Base-by-base conservation (phyloP, 1,140 invertebrate genomes). In the Steinernema feltiae region DNA sequence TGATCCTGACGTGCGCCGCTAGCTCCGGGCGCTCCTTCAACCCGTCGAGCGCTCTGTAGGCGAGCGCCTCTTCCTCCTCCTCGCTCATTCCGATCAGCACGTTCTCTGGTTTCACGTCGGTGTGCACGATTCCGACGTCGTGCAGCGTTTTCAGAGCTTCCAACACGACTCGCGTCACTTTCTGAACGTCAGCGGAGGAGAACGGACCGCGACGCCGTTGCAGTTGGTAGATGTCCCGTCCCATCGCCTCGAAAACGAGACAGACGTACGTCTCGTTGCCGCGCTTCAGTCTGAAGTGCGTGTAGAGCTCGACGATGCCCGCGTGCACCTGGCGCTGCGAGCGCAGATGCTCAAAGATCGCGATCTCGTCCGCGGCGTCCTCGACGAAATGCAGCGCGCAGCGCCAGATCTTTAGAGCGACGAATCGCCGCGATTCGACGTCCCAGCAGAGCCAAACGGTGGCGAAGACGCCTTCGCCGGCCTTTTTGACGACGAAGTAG, bases 381-480 rank as follows among this genome's bases (percentile, higher is more conserved):
- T 17, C 12, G 7, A 12, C 7, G 7, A 46, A 7, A 7, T 63
- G 7, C 3, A 3, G 2, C 12, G 53, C 15, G 53, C 12, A 15
- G 7, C 24, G 7, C 7, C 7, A 17, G 24, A 63, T 27, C 53
- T 63, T 63, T 21, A 63, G 53, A 21, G 53, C 53, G 53, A 63
- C 53, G 53, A 63, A 63, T 3, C 24, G 12, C 53, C 24, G 2
- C 15, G 24, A 27, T 27, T 63, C 24, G 53, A 27, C 24, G 53
- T 63, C 53, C 53, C 53, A 63, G 53, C 53, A 63, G 7, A 63
- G 7, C 53, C 53, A 63, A 3, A 63, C 53, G 53, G 53, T 17
- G 53, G 53, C 53, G 53, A 63, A 63, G 15, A 21, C 15, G 53
- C 53, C 53, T 3, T 27, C 24, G 15, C 53, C 53, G 24, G 53